Evolutionary conservation across 2,113 vertebrate genomes (phyloP), one percentile per base, ranked within the genome.

Genomic region (Excalfactoria chinensis): DNA sequence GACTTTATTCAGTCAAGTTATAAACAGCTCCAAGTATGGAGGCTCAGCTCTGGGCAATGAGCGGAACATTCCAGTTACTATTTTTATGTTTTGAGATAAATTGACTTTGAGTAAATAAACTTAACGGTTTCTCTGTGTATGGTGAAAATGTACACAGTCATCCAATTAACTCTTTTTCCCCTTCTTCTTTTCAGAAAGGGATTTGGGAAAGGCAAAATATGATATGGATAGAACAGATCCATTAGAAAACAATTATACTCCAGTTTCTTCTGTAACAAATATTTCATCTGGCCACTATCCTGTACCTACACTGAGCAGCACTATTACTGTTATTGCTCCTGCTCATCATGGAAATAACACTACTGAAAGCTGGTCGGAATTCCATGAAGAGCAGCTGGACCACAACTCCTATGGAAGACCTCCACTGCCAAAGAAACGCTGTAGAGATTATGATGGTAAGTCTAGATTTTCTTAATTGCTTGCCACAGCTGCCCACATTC

Each of bases 391-490:
- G 55, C 98, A 98, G 51, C 96, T 99, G 94, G 98, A 99, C 75
- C 98, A 98, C 58, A 98, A 98, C 69, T 98, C 98, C 26, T 99
- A 99, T 18, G 97, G 95, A 68, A 98, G 98, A 96, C 98, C 97
- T 59, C 98, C 98, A 3, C 98, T 98, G 79, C 98, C 97, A 86
- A 99, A 99, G 95, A 99, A 99, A 93, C 98, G 99, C 46, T 99
- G 99, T 94, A 98, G 99, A 89, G 99, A 99, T 97, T 99, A 99
- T 94, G 99, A 99, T 76, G 99, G 99, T 99, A 97, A 97, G 95
- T 80, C 22, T 79, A 35, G 66, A 7, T n/a, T 35, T 51, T 79
- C 64, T 76, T 30, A 43, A 19, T 51, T 83, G 21, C 12, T 89
- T 81, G 14, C 8, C 85, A 18, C 32, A 78, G 26, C 20, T 72